phyloP scores from a whole-genome alignment of 2,888 invertebrate species.

The Himalopsyche kuldschensis region DNA sequence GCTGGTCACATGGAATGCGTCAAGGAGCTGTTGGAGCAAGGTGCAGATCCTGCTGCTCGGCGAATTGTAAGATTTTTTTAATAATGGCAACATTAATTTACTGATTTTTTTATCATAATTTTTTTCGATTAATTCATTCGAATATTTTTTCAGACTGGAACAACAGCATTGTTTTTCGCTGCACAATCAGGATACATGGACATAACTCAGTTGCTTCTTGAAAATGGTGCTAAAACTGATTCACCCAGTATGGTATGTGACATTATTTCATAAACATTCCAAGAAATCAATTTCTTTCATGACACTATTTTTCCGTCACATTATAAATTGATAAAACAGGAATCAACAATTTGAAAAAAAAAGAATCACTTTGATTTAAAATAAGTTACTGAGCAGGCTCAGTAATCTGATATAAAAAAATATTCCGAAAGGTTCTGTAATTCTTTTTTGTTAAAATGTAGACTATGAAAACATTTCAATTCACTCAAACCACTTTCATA shows the following conservation, averaged over 20 bases:
- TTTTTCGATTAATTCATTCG: background rate
- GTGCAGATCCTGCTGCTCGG: conserved; percentile 84
- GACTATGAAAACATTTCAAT: no score
- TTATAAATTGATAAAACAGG: background rate
- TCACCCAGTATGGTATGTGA: conserved; percentile 73
- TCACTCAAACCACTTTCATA: no score
- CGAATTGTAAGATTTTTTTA: conserved; percentile 65
- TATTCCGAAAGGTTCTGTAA: no score
- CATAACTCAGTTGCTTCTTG: conserved; percentile 75
- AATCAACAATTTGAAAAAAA: no score
- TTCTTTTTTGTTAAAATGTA: no score
- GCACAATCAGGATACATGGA: conserved; percentile 90
- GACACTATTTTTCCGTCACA: background rate
- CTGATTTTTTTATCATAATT: background rate
- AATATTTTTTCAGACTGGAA: conserved; percentile 73
- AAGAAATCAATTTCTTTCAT: background rate
- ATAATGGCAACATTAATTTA: background rate
- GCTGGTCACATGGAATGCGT: conserved; percentile 90
- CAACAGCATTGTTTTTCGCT: conserved; percentile 91
- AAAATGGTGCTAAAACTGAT: conserved; percentile 77
- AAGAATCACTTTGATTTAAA: no score
- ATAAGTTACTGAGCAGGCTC: no score
- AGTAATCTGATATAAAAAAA: no score
- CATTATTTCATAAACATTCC: background rate
- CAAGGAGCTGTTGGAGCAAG: conserved; percentile 82